A percentile compares a stretch with the other conserved stretches of the same genome.
Evolutionary conservation across 2,113 vertebrate species (phyloP).

Genomic region (Tringa solitaria): DNA sequence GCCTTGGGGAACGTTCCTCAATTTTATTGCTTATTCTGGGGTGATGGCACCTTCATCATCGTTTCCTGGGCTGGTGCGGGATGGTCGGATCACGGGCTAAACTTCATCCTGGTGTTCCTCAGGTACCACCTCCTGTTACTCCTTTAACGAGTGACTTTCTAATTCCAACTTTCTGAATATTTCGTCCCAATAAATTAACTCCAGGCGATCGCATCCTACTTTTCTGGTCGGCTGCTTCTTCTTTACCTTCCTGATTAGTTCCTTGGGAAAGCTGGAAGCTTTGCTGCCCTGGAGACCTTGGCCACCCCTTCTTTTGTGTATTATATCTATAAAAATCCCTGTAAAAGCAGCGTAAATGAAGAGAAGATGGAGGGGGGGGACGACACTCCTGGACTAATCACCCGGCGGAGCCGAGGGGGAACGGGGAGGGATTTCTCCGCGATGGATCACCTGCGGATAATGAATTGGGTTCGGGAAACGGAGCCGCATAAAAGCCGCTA

Average conservation of each 20-base stretch:
- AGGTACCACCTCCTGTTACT: rapidly evolving
- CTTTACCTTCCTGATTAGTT: not conserved
- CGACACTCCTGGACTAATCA: not conserved
- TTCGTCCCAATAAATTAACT: not conserved
- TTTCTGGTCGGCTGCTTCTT: not conserved
- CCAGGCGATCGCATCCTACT: not conserved
- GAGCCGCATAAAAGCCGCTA: not conserved
- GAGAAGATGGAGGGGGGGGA: not conserved
- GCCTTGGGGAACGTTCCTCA: rapidly evolving
- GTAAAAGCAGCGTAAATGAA: not conserved
- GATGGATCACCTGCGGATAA: not conserved
- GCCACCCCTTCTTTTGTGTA: not conserved
- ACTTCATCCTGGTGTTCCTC: not conserved
- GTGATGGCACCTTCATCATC: too few species aligned
- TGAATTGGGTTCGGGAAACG: not conserved
- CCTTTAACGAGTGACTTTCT: not conserved
- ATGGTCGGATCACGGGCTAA: not conserved
- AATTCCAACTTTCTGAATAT: not conserved
- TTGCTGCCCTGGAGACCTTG: not conserved
- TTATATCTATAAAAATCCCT: not conserved
- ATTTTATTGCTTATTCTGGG: not conserved
- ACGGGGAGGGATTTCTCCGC: not conserved
- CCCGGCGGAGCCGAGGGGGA: not conserved
- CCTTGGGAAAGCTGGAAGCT: not conserved
- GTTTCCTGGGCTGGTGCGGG: too few species aligned